Base-by-base conservation (phyloP, 2,113 vertebrate genomes). In the Empidonax alnorum region DNA sequence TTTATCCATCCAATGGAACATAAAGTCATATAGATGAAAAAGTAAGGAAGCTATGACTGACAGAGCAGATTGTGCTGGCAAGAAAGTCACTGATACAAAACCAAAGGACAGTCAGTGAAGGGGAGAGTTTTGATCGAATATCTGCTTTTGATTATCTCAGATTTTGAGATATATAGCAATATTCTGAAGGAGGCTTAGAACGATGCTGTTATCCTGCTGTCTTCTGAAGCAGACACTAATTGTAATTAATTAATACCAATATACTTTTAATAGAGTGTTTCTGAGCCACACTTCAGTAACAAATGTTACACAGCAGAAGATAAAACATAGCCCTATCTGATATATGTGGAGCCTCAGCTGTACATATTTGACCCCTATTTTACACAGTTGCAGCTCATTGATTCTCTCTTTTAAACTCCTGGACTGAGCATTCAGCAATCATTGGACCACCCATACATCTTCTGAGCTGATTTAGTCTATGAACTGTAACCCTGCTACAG, bases 341-440 rank as follows among this genome's bases (percentile, higher is more conserved):
- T 97, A 59, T 95, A 98, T 96, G 65, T 94, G 93, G 96, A 97
- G 93, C 93, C 97, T 95, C 97, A 98, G 97, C 97, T 98, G 97
- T 96, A 98, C 95, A 97, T 97, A 96, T 97, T 97, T 98, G 98
- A 98, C 97, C 97, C 97, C 97, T 97, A 97, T 98, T 98, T 98
- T 98, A 98, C 97, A 97, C 97, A 96, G 97, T 94, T 97, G 95
- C 3, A 77, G 96, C 97, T 98, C 98, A 98, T 98, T 98, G 98
- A 98, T 96, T 98, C 97, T 93, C 96, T 95, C 97, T 97, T 96
- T 98, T 96, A 97, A 97, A 90, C 71, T 94, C 92, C 44, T 91
- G 89, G 91, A 96, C 96, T 96, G 95, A 98, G 91, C 97, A 96
- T 95, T 97, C 97, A 95, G 96, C 97, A 97, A 96, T 91, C 95